Percentiles rank a stretch among this genome's conserved stretches.
These are phyloP conservation scores for Stichopus horrens DNA, from an alignment of 53 echinoderm and acorn worm species.

Conservation along the genomic window DNA sequence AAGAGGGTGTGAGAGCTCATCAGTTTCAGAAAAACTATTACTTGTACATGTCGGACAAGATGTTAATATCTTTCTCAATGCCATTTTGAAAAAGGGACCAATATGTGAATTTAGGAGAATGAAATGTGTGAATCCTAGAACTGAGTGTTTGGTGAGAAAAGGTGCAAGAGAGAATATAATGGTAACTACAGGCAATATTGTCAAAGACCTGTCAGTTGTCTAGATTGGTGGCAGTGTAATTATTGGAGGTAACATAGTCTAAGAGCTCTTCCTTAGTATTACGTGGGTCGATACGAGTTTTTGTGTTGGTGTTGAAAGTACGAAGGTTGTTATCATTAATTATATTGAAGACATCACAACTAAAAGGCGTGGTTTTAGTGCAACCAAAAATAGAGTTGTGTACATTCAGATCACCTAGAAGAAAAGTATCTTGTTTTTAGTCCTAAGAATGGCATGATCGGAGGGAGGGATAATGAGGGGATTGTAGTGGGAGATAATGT, in stretches of 20 bases:
- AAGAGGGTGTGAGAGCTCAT: background rate
- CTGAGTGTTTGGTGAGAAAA: too few relatives aligned
- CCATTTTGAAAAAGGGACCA: background rate
- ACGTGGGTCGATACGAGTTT: background rate
- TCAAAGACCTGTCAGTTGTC: background rate
- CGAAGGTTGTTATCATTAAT: too few relatives aligned
- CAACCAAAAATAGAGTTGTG: background rate
- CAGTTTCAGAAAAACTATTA: background rate
- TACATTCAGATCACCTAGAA: background rate
- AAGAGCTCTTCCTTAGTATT: background rate
- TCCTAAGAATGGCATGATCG: too few relatives aligned
- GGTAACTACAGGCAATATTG: background rate
- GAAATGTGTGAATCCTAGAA: background rate
- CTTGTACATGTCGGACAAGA: background rate
- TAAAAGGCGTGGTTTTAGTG: too few relatives aligned
- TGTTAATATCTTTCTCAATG: background rate
- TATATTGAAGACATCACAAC: too few relatives aligned
- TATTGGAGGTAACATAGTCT: background rate
- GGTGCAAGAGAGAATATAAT: background rate
- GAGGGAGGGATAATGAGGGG: too few relatives aligned
- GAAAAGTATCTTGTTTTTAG: too few relatives aligned
- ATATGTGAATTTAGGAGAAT: background rate
- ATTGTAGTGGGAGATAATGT: too few relatives aligned
- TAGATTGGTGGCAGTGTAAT: background rate
- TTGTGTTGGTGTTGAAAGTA: too few relatives aligned